A percentile compares a stretch with the other conserved stretches of the same genome.
These are phyloP conservation scores for Sphecodes monilicornis DNA, from an alignment of 2,888 invertebrate genomes.

Conservation along the genomic window DNA sequence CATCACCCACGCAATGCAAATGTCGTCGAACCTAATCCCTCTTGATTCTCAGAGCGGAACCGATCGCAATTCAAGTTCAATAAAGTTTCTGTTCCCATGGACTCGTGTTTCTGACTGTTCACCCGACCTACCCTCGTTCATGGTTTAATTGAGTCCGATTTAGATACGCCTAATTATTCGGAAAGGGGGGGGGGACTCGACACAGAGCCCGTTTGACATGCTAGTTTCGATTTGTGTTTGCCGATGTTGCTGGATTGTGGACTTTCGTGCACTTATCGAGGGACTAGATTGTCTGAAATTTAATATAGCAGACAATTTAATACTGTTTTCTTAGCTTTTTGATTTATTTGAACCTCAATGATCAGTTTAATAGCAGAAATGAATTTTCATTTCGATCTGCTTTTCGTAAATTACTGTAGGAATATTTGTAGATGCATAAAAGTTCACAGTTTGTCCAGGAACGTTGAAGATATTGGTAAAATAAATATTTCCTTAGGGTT, in stretches of 20 bases:
- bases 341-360: neutral
- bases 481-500: neutral
- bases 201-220: neutral
- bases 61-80: conserved; percentile 72
- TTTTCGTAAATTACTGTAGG: neutral
- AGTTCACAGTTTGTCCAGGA: too few relatives aligned
- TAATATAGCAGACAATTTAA: neutral
- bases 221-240: neutral
- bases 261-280: neutral
- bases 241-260: neutral
- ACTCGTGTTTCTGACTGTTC: conserved; percentile 34
- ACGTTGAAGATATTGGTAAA: neutral
- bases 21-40: conserved; percentile 51
- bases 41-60: conserved; percentile 42
- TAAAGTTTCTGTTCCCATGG: conserved; percentile 78
- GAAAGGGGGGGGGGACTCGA: neutral
- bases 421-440: neutral
- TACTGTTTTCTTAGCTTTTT: neutral
- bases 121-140: conserved; percentile 6
- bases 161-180: neutral
- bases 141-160: neutral
- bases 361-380: neutral
- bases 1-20: conserved; percentile 39
- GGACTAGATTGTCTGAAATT: neutral
- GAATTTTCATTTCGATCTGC: neutral